These are phyloP conservation scores for Agonopterix alstromeriana DNA, from an alignment of 2,888 invertebrate genomes.

Conservation along the genomic window DNA sequence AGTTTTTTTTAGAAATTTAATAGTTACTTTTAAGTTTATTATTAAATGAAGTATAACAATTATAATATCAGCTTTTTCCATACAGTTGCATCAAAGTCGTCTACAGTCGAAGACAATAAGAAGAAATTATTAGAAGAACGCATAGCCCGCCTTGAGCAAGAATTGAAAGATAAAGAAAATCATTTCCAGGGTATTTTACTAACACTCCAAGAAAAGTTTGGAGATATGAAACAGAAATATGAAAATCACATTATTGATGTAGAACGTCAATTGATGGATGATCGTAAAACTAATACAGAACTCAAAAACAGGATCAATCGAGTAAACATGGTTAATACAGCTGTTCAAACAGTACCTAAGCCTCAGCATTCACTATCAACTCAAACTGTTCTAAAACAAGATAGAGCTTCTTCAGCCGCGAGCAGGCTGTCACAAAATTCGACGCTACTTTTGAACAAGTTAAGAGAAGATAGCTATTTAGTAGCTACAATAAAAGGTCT, in stretches of 20 bases:
- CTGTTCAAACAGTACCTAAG: slow-evolving; percentile 68
- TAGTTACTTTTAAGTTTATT: too few relatives aligned
- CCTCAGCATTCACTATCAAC: slow-evolving; percentile 36
- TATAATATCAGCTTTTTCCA: slow-evolving; percentile 9
- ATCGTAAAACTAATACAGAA: slow-evolving; percentile 62
- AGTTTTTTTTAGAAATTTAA: too few relatives aligned
- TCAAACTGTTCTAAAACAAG: slow-evolving; percentile 55
- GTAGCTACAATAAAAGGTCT: slow-evolving; percentile 87
- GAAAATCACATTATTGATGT: slow-evolving; percentile 84
- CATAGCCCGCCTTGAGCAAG: slow-evolving; percentile 81
- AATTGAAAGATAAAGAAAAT: slow-evolving; percentile 82
- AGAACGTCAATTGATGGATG: slow-evolving; percentile 79
- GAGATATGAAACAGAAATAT: slow-evolving; percentile 86
- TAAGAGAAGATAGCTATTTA: slow-evolving; percentile 85
- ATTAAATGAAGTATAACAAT: background rate
- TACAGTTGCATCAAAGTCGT: slow-evolving; percentile 77
- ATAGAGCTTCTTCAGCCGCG: slow-evolving; percentile 63
- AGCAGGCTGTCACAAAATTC: slow-evolving; percentile 75
- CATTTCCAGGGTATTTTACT: slow-evolving; percentile 83
- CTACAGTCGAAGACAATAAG: slow-evolving; percentile 72
- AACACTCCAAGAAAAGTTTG: slow-evolving; percentile 86
- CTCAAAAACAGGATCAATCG: slow-evolving; percentile 74
- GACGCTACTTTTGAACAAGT: slow-evolving; percentile 59
- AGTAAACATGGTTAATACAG: slow-evolving; percentile 40
- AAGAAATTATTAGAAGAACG: slow-evolving; percentile 83